phyloP scores from a whole-genome alignment of 2,113 vertebrate species.

The Psettodes erumei region DNA sequence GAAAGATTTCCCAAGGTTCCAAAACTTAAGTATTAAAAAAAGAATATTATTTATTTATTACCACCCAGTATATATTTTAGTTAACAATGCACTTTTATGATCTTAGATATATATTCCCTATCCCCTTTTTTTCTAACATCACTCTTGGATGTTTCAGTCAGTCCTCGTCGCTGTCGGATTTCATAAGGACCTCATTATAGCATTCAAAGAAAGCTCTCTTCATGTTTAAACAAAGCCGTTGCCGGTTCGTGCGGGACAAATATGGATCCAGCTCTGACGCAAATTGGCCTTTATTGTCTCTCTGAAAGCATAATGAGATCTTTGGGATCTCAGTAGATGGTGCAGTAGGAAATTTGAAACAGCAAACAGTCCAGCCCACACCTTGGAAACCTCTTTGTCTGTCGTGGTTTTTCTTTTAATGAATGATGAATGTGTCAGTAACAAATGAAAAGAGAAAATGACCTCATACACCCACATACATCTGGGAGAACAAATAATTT shows the following conservation, averaged over 20 bases:
- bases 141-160: conserved; percentile 32
- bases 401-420: conserved; percentile 16
- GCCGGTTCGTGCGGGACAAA: conserved; percentile 57
- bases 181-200: conserved; percentile 48
- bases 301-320: conserved; percentile 54
- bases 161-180: conserved; percentile 27
- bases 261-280: conserved; percentile 61
- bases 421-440: conserved; percentile 45
- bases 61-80: neutral
- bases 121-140: neutral
- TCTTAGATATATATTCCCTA: neutral
- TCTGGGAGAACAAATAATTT: conserved; percentile 33
- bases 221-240: conserved; percentile 67
- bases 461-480: neutral
- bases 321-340: conserved; percentile 39
- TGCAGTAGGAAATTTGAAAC: conserved; percentile 61
- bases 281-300: conserved; percentile 67
- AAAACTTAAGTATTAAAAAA: neutral
- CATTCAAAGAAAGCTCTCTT: conserved; percentile 58
- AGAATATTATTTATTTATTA: neutral
- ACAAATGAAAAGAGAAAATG: conserved; percentile 47
- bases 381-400: conserved; percentile 37
- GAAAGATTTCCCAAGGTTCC: neutral
- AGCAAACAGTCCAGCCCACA: conserved; percentile 47
- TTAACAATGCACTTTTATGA: neutral